Evolutionary conservation across 1,140 invertebrate species (phyloP).

Genomic region (Drosophila rhopaloa): DNA sequence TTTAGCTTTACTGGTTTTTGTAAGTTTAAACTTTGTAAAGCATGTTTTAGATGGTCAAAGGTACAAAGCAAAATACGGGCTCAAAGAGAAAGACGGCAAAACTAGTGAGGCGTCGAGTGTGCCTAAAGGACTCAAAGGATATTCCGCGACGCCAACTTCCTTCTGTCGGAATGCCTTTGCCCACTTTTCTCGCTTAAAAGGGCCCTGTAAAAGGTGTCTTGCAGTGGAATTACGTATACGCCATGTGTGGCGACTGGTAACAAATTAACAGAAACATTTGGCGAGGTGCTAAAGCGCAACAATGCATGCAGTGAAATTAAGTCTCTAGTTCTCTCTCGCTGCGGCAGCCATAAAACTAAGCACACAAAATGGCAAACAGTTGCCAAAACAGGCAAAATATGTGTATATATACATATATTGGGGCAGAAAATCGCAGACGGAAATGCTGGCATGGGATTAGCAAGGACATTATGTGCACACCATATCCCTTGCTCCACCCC

Average conservation of each 20-base stretch:
- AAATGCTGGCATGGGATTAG: conserved; percentile 42
- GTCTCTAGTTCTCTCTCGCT: conserved; percentile 19
- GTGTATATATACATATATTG: conserved; percentile 14
- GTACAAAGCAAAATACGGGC: conserved; percentile 3
- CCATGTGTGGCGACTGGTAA: conserved; percentile 35
- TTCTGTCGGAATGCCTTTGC: conserved; percentile 16
- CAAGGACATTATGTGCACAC: conserved; percentile 29
- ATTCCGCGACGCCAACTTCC: conserved; percentile 20
- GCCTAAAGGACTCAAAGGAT: conserved; percentile 26
- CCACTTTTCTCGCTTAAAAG: background rate
- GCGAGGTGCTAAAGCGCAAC: conserved; percentile 58
- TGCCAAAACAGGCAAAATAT: conserved; percentile 36
- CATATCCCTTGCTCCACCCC: conserved; percentile 5
- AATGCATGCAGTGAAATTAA: conserved; percentile 38
- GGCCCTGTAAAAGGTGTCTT: background rate
- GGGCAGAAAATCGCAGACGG: conserved; percentile 27
- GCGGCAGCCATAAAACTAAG: conserved; percentile 57
- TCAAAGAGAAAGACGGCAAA: conserved; percentile 9
- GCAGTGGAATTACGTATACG: conserved; percentile 26
- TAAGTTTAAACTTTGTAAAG: background rate
- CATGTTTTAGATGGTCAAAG: background rate
- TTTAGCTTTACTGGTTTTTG: no score
- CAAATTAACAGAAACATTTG: conserved; percentile 62
- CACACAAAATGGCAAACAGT: conserved; percentile 41
- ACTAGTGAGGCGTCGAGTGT: conserved; percentile 12